Percentiles rank a stretch among this genome's conserved stretches.
Evolutionary conservation across 2,113 vertebrate genomes (phyloP).

Genomic region (Spheniscus mendiculus): DNA sequence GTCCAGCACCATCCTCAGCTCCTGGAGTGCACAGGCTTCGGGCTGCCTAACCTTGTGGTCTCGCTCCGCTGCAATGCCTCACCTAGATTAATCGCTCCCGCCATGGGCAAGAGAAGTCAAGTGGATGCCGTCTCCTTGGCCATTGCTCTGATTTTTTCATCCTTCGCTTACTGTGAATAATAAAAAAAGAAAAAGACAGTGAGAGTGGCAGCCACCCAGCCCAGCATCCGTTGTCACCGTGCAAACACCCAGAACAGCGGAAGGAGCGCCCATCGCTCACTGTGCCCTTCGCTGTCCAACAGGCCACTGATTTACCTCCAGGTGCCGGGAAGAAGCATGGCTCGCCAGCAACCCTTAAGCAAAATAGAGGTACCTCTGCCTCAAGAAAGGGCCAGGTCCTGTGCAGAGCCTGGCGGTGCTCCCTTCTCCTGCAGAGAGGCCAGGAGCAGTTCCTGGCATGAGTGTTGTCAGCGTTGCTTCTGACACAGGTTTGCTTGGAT

Average conservation of each 20-base stretch:
- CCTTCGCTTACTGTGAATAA: not conserved
- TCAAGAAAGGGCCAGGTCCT: not conserved
- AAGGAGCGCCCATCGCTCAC: not conserved
- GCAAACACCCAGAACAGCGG: not conserved
- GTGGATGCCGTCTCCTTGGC: not conserved
- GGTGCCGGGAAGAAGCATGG: not conserved
- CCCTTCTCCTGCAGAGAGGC: not conserved
- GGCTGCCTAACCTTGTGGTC: not conserved
- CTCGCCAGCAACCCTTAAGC: not conserved
- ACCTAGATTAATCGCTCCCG: not conserved
- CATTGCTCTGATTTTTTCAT: not conserved
- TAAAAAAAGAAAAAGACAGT: not conserved
- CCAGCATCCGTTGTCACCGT: not conserved
- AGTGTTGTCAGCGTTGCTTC: not conserved
- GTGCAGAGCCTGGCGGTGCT: not conserved
- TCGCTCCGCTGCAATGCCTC: rapidly evolving
- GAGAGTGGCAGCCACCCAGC: not conserved
- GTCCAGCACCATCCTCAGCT: not conserved
- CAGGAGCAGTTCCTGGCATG: not conserved
- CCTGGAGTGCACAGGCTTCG: rapidly evolving
- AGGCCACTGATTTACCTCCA: not conserved
- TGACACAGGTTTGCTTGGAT: too few relatives aligned
- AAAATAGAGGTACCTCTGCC: not conserved
- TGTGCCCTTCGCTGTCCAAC: slow-evolving; percentile 2
- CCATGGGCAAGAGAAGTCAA: not conserved